Conservation (phyloP, 2,888 invertebrate genomes). For the Callinectes sapidus region DNA sequence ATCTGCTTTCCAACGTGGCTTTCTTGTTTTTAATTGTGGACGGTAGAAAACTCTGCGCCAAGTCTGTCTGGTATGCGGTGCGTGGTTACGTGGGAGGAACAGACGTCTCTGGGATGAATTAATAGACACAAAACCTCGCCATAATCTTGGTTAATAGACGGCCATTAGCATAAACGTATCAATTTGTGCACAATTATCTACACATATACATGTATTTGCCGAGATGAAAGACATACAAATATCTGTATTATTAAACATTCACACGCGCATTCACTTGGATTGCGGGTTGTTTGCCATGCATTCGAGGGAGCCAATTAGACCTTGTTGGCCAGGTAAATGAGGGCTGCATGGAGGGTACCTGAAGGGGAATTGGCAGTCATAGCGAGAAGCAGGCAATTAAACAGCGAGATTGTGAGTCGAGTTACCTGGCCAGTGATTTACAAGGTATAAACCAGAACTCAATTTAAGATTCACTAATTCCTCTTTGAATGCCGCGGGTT, state of each 20-base stretch:
- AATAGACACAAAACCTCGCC: neutral
- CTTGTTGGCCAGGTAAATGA: conserved; percentile 33
- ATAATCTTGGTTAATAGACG: neutral
- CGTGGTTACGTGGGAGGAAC: neutral
- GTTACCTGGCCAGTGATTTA: conserved; percentile 36
- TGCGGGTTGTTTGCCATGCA: conserved; percentile 21
- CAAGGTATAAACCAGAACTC: conserved; percentile 36
- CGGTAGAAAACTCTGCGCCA: neutral
- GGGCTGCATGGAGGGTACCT: neutral
- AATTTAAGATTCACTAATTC: conserved; percentile 38
- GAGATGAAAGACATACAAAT: neutral
- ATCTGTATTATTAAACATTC: neutral
- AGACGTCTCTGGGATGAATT: neutral
- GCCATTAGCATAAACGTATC: neutral
- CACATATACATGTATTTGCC: conserved; percentile 2
- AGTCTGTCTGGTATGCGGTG: neutral
- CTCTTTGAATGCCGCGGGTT: neutral
- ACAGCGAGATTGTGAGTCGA: conserved; percentile 30
- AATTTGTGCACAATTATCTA: neutral
- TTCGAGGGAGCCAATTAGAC: conserved; percentile 28
- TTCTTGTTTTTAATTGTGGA: neutral
- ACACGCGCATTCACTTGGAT: neutral
- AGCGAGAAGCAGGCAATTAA: conserved; percentile 24
- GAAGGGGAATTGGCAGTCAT: conserved; percentile 17
- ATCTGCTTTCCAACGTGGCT: neutral